These are phyloP conservation scores for Lycodopsis pacificus DNA, from an alignment of 2,797 vertebrate species.

Conservation along the genomic window DNA sequence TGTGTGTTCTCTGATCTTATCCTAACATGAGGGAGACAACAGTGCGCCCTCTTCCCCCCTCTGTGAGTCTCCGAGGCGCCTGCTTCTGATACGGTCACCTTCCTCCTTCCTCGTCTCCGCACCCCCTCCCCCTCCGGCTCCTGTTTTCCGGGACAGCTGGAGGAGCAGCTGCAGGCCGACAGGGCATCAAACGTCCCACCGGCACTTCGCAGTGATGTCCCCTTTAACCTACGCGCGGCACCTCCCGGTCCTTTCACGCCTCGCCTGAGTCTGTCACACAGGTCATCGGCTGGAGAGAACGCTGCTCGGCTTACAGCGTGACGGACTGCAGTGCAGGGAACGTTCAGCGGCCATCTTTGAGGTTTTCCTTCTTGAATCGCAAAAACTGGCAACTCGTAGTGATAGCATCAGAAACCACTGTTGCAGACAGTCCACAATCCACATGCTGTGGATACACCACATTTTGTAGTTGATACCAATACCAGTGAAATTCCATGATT, in stretches of 20 bases:
- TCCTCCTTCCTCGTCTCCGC: neutral
- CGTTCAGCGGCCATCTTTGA: neutral
- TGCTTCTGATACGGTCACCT: conserved; percentile 66
- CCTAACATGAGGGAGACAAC: conserved; percentile 54
- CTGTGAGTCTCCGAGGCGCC: conserved; percentile 43
- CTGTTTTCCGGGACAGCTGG: conserved; percentile 72
- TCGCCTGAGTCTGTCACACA: conserved; percentile 34
- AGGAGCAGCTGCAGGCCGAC: conserved; percentile 76
- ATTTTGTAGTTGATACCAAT: no score
- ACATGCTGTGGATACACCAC: no score
- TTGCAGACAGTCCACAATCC: no score
- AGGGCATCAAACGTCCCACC: conserved; percentile 63
- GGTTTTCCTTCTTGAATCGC: no score
- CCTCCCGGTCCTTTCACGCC: conserved; percentile 48
- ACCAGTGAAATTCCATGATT: no score
- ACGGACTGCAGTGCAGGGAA: neutral
- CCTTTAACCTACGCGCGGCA: conserved; percentile 68
- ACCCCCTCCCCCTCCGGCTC: conserved; percentile 22
- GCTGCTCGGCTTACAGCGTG: neutral
- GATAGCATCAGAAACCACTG: no score
- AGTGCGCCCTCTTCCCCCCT: conserved; percentile 44
- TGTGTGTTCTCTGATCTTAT: conserved; percentile 68
- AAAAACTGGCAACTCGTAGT: no score
- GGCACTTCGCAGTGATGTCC: conserved; percentile 56
- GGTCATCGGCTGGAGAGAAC: conserved; percentile 29